Conservation (phyloP, 2,888 invertebrate genomes). For the Callosobruchus maculatus region DNA sequence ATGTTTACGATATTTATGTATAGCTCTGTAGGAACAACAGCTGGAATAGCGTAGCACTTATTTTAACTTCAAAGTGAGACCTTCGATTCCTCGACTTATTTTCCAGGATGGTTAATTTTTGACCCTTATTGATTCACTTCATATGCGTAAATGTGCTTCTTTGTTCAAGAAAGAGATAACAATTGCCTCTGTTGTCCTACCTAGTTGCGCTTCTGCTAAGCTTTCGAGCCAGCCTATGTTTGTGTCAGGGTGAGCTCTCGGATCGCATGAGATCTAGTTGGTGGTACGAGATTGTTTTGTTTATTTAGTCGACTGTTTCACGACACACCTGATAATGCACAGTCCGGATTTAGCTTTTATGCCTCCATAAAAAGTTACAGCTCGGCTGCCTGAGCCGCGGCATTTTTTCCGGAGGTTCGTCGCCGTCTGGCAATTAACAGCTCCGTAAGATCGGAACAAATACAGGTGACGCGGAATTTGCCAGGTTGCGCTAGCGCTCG, state of each 20-base stretch:
- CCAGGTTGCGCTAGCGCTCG: neutral
- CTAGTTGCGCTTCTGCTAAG: neutral
- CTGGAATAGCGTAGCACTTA: too few species aligned
- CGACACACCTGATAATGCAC: constrained; percentile 37
- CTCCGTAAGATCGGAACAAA: neutral
- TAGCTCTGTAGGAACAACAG: too few species aligned
- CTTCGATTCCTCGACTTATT: too few species aligned
- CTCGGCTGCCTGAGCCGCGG: neutral
- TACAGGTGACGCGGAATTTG: neutral
- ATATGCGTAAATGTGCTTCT: too few species aligned
- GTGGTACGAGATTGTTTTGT: constrained; percentile 4
- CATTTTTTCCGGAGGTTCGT: neutral
- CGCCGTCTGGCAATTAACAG: neutral
- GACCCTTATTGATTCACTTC: too few species aligned
- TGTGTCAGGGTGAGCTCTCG: neutral
- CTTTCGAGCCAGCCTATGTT: neutral
- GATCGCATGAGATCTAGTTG: neutral
- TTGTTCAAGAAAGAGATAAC: too few species aligned
- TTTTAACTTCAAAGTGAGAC: too few species aligned
- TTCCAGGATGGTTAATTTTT: too few species aligned
- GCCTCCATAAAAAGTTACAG: constrained; percentile 32
- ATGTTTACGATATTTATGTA: too few species aligned
- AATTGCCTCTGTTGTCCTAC: too few species aligned
- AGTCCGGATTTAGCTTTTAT: constrained; percentile 35
- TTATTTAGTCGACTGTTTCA: constrained; percentile 27